These are phyloP conservation scores for Pseudococcus viburni DNA, from an alignment of 2,888 invertebrate species.

Conservation along the genomic window DNA sequence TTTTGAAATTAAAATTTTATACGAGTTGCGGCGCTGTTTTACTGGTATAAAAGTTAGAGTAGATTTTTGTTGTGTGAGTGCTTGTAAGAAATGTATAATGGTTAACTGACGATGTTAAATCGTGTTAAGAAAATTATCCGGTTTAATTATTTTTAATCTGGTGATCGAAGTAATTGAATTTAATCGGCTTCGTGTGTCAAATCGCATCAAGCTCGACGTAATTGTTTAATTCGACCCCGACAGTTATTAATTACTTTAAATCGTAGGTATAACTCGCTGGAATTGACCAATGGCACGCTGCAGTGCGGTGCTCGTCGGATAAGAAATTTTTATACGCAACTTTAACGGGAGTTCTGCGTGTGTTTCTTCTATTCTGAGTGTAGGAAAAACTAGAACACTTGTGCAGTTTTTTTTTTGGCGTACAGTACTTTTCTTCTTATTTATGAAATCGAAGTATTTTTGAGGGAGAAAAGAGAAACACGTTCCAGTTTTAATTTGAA, in stretches of 20 bases:
- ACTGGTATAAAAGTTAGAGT: background rate
- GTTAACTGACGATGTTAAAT: constrained; percentile 22
- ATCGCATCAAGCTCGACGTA: constrained; percentile 39
- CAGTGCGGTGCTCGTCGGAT: background rate
- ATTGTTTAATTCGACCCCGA: constrained; percentile 35
- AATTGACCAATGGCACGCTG: background rate
- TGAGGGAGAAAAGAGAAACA: background rate
- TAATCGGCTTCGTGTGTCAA: constrained; percentile 48
- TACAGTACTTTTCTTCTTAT: background rate
- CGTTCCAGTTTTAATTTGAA: constrained; percentile 19
- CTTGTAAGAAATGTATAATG: background rate
- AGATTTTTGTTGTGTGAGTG: background rate
- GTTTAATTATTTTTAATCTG: constrained; percentile 55
- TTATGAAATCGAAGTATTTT: background rate
- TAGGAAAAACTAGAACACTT: background rate
- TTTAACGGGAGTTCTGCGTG: background rate
- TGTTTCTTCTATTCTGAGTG: background rate
- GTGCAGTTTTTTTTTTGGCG: background rate
- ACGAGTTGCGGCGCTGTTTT: background rate
- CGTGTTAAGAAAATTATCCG: constrained; percentile 48
- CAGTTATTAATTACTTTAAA: constrained; percentile 33
- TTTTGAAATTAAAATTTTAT: background rate
- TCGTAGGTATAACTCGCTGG: background rate
- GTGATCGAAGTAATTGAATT: constrained; percentile 36
- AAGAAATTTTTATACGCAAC: background rate